These are phyloP conservation scores for Vireo griseus DNA, from an alignment of 2,797 vertebrate genomes.

Conservation along the genomic window DNA sequence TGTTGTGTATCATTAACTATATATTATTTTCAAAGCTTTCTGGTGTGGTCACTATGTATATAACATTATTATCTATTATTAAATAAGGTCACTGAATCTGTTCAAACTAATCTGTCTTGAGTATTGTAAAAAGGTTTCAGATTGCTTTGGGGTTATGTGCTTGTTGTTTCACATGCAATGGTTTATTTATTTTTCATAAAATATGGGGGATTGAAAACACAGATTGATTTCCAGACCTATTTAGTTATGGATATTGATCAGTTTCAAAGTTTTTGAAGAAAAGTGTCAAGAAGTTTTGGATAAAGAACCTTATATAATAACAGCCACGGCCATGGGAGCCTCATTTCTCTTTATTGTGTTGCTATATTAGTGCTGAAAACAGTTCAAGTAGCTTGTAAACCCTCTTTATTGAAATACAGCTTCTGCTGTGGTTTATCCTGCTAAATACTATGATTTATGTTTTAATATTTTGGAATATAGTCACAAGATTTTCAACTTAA, in stretches of 20 bases:
- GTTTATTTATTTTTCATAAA: slow-evolving; percentile 39
- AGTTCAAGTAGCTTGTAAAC: slow-evolving; percentile 37
- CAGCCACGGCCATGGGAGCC: not conserved
- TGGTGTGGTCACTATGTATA: not conserved
- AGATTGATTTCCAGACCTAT: slow-evolving; percentile 64
- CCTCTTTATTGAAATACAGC: slow-evolving; percentile 59
- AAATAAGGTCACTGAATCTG: not conserved
- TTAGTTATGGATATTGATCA: slow-evolving; percentile 64
- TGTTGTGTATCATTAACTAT: not conserved
- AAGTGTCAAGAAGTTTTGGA: slow-evolving; percentile 48
- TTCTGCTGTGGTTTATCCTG: slow-evolving; percentile 62
- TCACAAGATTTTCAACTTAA: slow-evolving; percentile 50
- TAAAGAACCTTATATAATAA: slow-evolving; percentile 40
- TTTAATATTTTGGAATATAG: slow-evolving; percentile 61
- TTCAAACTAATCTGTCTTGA: not conserved
- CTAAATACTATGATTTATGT: slow-evolving; percentile 66
- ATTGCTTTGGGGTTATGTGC: slow-evolving; percentile 7
- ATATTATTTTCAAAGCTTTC: not conserved
- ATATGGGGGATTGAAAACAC: slow-evolving; percentile 17
- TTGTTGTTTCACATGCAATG: slow-evolving; percentile 22
- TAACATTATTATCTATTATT: not conserved
- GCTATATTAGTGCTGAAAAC: slow-evolving; percentile 9
- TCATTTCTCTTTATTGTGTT: slow-evolving; percentile 49
- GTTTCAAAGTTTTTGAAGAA: slow-evolving; percentile 39
- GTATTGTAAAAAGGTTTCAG: slow-evolving; percentile 6